Evolutionary conservation across 2,797 vertebrate genomes (phyloP).

Genomic region (Carapus acus): DNA sequence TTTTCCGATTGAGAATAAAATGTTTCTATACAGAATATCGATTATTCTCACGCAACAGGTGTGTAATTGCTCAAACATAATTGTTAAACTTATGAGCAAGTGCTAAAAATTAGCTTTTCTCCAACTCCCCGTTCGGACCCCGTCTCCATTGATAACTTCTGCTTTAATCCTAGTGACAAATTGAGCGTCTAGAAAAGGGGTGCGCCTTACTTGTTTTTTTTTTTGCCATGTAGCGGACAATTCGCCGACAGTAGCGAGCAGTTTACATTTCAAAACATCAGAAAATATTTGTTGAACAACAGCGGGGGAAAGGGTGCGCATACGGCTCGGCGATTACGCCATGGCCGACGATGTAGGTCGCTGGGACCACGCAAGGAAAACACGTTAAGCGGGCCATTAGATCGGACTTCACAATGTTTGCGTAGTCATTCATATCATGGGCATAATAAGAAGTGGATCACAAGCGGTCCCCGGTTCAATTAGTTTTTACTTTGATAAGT

Average conservation of each 20-base stretch:
- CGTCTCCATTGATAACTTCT: background rate
- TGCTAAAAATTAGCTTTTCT: too few species aligned
- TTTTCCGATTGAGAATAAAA: too few species aligned
- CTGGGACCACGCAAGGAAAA: conserved; percentile 22
- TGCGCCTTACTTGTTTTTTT: too few species aligned
- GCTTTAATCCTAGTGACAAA: background rate
- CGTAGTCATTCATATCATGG: conserved; percentile 48
- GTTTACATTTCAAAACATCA: too few species aligned
- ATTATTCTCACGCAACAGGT: conserved; percentile 56
- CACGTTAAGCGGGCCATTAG: conserved; percentile 26
- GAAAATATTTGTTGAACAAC: conserved; percentile 13
- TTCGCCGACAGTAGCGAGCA: too few species aligned
- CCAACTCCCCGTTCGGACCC: background rate
- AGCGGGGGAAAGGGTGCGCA: conserved; percentile 24
- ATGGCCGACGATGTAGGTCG: conserved; percentile 24
- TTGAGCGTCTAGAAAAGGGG: too few species aligned
- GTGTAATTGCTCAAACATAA: background rate
- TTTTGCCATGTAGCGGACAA: too few species aligned
- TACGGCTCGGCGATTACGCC: conserved; percentile 28
- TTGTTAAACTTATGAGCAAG: background rate
- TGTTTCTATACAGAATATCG: too few species aligned
- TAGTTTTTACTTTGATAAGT: background rate
- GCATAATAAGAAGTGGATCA: conserved; percentile 28
- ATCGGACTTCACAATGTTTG: conserved; percentile 33
- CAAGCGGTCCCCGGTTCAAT: background rate